phyloP scores from a whole-genome alignment of 2,113 vertebrate species.

The Petrocephalus microphthalmus region DNA sequence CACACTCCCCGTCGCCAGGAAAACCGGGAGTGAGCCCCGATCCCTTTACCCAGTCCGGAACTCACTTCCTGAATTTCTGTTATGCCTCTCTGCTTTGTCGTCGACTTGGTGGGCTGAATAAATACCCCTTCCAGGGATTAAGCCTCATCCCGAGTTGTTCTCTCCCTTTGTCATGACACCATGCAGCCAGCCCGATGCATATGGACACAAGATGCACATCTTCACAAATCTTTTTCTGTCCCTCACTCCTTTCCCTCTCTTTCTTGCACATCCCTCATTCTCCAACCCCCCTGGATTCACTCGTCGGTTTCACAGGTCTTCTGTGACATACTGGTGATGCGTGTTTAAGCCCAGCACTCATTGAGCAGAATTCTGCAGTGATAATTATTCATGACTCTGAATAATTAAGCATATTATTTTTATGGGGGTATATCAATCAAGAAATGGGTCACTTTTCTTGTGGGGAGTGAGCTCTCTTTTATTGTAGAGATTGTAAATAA shows the following conservation, averaged over 20 bases:
- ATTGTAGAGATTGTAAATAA: not conserved
- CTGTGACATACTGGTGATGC: not conserved
- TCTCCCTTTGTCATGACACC: too few species aligned
- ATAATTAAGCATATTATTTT: not conserved
- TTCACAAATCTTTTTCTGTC: not conserved
- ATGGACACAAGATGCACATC: not conserved
- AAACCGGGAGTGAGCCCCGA: too few species aligned
- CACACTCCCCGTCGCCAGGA: too few species aligned
- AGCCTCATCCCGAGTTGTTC: too few species aligned
- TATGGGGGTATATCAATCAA: not conserved
- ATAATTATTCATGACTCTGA: conserved; percentile 14
- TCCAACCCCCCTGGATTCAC: not conserved
- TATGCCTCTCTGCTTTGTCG: too few species aligned
- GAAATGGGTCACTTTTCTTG: not conserved
- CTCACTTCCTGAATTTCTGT: too few species aligned
- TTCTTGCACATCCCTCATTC: not conserved
- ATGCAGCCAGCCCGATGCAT: not conserved
- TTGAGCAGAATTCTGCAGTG: not conserved
- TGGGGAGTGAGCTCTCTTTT: not conserved
- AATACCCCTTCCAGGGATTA: too few species aligned
- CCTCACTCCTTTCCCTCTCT: not conserved
- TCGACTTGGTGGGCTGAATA: too few species aligned
- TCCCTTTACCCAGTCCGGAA: too few species aligned
- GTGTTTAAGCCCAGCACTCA: not conserved
- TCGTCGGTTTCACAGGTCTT: not conserved